Percentiles rank a stretch among this genome's conserved stretches.
Conservation (phyloP, 2,797 vertebrate genomes). For the Oreortyx pictus region DNA sequence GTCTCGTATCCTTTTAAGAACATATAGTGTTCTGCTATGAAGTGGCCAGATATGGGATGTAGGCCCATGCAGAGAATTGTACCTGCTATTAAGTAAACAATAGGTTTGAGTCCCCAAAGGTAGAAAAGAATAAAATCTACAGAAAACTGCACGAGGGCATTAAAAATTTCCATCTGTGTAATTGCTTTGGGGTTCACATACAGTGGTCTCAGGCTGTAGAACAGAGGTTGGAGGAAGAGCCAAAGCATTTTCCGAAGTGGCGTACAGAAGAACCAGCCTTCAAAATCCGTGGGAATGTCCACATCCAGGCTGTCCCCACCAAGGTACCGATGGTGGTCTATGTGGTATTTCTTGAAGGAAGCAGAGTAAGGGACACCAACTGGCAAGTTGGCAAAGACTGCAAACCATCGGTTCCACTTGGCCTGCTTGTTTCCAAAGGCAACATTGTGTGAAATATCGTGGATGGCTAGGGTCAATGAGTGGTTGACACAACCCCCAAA, state of each 20-base stretch:
- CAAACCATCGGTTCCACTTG: conserved; percentile 93
- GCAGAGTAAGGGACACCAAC: conserved; percentile 93
- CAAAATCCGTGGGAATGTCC: conserved; percentile 91
- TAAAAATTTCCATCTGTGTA: conserved; percentile 88
- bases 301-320: conserved; percentile 92
- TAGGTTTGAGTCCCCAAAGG: conserved; percentile 90
- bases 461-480: conserved; percentile 94
- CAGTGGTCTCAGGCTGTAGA: conserved; percentile 91
- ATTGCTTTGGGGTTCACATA: conserved; percentile 92
- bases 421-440: conserved; percentile 91
- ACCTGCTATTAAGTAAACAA: conserved; percentile 92
- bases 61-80: conserved; percentile 91
- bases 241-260: conserved; percentile 92
- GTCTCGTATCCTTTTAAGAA: conserved; percentile 96
- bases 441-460: conserved; percentile 97
- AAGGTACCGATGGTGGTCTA: conserved; percentile 97
- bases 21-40: conserved; percentile 98
- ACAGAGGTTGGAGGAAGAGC: conserved; percentile 91
- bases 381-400: conserved; percentile 95
- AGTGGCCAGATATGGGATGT: conserved; percentile 97
- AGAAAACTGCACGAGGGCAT: conserved; percentile 85
- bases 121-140: conserved; percentile 83
- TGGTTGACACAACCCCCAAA: conserved; percentile 97
- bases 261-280: conserved; percentile 96
- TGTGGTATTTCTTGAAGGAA: conserved; percentile 98